Conservation (phyloP, 1,140 invertebrate genomes). For the Schlechtendalia chinensis region DNA sequence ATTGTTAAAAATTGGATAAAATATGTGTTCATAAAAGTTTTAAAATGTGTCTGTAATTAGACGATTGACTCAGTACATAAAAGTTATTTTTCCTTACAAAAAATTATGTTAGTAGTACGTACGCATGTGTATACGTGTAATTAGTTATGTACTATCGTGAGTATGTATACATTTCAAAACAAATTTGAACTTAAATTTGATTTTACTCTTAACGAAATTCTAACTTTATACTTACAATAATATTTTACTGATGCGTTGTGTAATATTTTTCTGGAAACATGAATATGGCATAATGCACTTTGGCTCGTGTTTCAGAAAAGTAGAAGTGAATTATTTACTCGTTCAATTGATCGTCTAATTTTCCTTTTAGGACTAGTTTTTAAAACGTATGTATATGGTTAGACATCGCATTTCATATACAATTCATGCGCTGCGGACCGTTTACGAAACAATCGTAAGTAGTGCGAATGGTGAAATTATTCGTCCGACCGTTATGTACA, state of each 20-base stretch:
- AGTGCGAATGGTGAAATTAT: too few species aligned
- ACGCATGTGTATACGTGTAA: too few species aligned
- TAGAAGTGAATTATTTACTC: not conserved
- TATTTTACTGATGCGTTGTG: not conserved
- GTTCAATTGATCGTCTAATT: too few species aligned
- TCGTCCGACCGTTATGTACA: too few species aligned
- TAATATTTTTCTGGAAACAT: conserved; percentile 24
- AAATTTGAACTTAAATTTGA: not conserved
- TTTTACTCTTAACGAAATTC: not conserved
- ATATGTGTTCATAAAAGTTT: not conserved
- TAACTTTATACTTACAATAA: conserved; percentile 10
- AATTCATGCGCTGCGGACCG: too few species aligned
- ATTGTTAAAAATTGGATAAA: not conserved
- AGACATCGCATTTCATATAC: too few species aligned
- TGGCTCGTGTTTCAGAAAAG: conserved; percentile 30
- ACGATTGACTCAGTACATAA: too few species aligned
- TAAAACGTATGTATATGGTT: too few species aligned
- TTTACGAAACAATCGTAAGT: too few species aligned
- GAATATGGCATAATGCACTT: not conserved
- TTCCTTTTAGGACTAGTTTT: too few species aligned
- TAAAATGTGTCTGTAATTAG: not conserved
- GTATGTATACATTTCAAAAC: not conserved
- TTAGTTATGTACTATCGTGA: not conserved
- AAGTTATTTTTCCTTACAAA: too few species aligned
- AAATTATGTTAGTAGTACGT: too few species aligned